These are phyloP conservation scores for Piprites chloris DNA, from an alignment of 2,113 vertebrate species.

Conservation along the genomic window DNA sequence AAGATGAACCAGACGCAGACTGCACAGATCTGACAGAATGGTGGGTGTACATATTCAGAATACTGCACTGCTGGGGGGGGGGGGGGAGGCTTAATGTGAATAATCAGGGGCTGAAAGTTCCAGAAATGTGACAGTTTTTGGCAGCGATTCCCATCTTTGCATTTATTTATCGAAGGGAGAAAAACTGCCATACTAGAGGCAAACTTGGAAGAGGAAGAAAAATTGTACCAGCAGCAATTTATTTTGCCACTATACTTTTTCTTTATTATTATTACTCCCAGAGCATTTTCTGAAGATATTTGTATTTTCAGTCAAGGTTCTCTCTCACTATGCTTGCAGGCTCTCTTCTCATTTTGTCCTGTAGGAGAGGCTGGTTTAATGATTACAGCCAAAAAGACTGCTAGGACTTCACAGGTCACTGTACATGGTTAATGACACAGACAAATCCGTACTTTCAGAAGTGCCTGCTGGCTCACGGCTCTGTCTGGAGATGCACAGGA, in stretches of 20 bases:
- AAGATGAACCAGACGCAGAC: conserved; percentile 63
- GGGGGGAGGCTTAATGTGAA: conserved; percentile 43
- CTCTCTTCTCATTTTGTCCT: not conserved
- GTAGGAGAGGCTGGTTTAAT: conserved; percentile 37
- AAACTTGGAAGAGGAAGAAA: conserved; percentile 53
- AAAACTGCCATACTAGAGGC: conserved; percentile 54
- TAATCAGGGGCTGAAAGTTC: conserved; percentile 67
- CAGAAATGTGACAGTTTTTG: conserved; percentile 68
- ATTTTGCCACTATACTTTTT: conserved; percentile 26
- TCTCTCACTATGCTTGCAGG: not conserved
- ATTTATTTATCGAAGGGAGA: conserved; percentile 59
- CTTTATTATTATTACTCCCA: conserved; percentile 50
- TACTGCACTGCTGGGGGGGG: not conserved
- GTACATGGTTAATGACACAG: not conserved
- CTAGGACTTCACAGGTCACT: conserved; percentile 26
- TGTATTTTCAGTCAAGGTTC: conserved; percentile 35
- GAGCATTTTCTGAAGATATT: conserved; percentile 46
- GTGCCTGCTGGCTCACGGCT: not conserved
- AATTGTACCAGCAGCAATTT: conserved; percentile 50
- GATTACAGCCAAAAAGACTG: conserved; percentile 9
- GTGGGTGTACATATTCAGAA: conserved; percentile 63
- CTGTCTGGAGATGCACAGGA: conserved; percentile 15
- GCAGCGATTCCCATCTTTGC: conserved; percentile 54
- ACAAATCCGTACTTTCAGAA: not conserved
- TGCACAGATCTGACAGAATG: conserved; percentile 66